These are phyloP conservation scores for Pseudolycoriella hygida DNA, from an alignment of 2,888 invertebrate species.

Conservation along the genomic window DNA sequence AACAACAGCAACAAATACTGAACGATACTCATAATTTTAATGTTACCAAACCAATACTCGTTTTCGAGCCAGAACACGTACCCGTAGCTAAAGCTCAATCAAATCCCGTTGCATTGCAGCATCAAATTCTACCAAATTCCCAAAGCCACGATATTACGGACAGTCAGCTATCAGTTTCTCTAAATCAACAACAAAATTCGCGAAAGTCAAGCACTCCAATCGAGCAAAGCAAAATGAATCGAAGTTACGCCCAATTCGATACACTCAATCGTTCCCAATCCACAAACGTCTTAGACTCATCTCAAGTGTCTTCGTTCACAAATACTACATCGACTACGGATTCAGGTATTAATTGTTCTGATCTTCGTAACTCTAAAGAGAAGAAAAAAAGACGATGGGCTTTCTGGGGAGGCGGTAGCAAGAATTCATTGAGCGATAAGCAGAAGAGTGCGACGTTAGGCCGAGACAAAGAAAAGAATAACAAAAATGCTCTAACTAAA, in stretches of 20 bases:
- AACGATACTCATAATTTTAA: background rate
- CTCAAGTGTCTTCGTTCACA: conserved; percentile 7
- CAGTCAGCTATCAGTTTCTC: background rate
- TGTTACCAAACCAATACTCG: background rate
- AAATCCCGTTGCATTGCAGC: conserved; percentile 3
- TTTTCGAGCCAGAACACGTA: background rate
- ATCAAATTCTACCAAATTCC: background rate
- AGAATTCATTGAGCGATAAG: conserved; percentile 29
- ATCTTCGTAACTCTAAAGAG: conserved; percentile 29
- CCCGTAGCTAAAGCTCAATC: conserved; percentile 6
- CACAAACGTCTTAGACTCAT: conserved; percentile 5
- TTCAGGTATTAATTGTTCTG: conserved; percentile 5
- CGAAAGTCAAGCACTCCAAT: background rate
- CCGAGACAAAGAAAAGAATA: conserved; percentile 39
- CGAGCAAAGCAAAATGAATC: conserved; percentile 1
- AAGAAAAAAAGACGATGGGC: conserved; percentile 50
- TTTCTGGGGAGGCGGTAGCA: conserved; percentile 46
- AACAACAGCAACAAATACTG: conserved; percentile 29
- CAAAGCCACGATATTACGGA: background rate
- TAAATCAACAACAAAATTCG: background rate
- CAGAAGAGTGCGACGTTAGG: conserved; percentile 52
- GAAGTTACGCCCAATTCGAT: conserved; percentile 1
- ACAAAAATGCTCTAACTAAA: conserved; percentile 23
- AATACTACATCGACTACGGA: conserved; percentile 7
- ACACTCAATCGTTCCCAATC: conserved; percentile 3